These are phyloP conservation scores for Paguma larvata DNA, from an alignment of 2,797 vertebrate genomes.

Conservation along the genomic window DNA sequence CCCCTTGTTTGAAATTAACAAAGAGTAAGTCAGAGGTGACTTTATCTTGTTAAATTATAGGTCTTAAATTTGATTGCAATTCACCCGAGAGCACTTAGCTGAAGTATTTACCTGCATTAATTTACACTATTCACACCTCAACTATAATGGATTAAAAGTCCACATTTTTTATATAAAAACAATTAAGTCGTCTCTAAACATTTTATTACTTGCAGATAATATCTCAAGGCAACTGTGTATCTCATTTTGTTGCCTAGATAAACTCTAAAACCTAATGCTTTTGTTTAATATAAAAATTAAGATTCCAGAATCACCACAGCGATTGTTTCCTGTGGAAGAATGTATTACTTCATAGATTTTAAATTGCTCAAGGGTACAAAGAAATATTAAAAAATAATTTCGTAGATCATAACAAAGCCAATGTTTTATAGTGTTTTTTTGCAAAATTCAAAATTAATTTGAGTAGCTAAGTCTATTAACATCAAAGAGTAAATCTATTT, in stretches of 20 bases:
- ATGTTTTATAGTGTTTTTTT: slow-evolving; percentile 61
- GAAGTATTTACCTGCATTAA: slow-evolving; percentile 75
- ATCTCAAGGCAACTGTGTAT: slow-evolving; percentile 57
- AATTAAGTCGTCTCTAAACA: slow-evolving; percentile 28
- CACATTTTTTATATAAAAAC: slow-evolving; percentile 55
- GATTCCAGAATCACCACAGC: slow-evolving; percentile 31
- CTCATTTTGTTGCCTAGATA: slow-evolving; percentile 49
- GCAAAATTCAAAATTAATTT: slow-evolving; percentile 70
- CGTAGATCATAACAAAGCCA: slow-evolving; percentile 51
- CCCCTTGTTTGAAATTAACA: slow-evolving; percentile 76
- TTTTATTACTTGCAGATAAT: slow-evolving; percentile 61
- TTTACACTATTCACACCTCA: slow-evolving; percentile 70
- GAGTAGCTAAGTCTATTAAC: slow-evolving; percentile 74
- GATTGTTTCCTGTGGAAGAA: slow-evolving; percentile 66
- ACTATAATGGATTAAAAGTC: slow-evolving; percentile 38
- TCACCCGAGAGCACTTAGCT: slow-evolving; percentile 67
- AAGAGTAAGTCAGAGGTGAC: slow-evolving; percentile 76
- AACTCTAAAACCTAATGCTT: slow-evolving; percentile 61
- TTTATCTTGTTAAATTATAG: slow-evolving; percentile 76
- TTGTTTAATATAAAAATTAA: slow-evolving; percentile 65
- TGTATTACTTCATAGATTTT: slow-evolving; percentile 68
- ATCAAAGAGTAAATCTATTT: slow-evolving; percentile 72
- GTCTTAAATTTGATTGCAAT: slow-evolving; percentile 76
- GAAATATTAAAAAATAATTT: slow-evolving; percentile 78
- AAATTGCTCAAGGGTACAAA: slow-evolving; percentile 70